Percentiles rank a stretch among this genome's conserved stretches.
Evolutionary conservation across 2,797 vertebrate genomes (phyloP).

Genomic region (Onychomys arenicola): DNA sequence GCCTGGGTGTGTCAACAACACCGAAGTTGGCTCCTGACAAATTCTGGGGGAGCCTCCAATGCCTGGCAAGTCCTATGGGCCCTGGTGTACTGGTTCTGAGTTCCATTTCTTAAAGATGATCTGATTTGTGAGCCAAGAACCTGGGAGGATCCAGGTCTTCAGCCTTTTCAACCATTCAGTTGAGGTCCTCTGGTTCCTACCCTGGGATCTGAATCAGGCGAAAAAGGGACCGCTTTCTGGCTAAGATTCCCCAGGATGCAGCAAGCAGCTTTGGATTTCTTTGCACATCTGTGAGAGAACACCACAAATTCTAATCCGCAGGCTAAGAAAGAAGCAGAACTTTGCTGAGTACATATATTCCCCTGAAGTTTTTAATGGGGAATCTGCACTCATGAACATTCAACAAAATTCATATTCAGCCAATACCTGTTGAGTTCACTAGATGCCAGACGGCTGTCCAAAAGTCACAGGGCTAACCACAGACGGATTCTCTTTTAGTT

Average conservation of each 20-base stretch:
- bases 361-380: not conserved
- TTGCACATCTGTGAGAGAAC: not conserved
- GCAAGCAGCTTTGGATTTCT: not conserved
- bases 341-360: not conserved
- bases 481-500: constrained; percentile 23
- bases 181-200: not conserved
- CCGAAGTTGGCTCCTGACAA: not conserved
- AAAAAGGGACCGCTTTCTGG: not conserved
- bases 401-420: constrained; percentile 14
- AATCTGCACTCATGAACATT: constrained; percentile 31
- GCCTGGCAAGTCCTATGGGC: not conserved
- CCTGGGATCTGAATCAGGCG: not conserved
- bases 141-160: not conserved
- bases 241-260: not conserved
- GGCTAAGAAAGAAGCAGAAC: not conserved
- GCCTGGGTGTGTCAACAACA: not conserved
- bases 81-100: not conserved
- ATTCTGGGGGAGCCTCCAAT: no score
- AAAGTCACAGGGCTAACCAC: not conserved
- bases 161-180: not conserved
- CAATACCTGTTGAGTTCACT: constrained; percentile 46
- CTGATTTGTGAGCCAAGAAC: no score
- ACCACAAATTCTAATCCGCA: not conserved
- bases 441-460: not conserved
- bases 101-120: not conserved